These are phyloP conservation scores for Omphaloscelis lunosa DNA, from an alignment of 2,888 invertebrate genomes.

Conservation along the genomic window DNA sequence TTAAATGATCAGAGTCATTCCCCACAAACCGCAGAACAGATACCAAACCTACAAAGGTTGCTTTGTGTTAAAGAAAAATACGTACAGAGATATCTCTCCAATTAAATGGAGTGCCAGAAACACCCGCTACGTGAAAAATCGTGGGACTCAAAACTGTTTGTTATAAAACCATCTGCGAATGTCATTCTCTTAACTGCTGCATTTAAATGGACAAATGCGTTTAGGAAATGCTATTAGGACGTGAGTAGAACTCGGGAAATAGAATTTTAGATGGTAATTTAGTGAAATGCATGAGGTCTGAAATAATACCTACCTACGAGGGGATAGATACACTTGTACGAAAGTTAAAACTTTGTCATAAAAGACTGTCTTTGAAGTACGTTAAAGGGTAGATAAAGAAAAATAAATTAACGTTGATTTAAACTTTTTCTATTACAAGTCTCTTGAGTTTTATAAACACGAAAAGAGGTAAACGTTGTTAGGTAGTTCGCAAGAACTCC, in stretches of 20 bases:
- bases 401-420: conserved; percentile 27
- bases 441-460: conserved; percentile 10
- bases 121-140: conserved; percentile 70
- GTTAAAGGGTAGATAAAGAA: conserved; percentile 10
- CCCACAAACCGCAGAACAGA: conserved; percentile 27
- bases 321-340: neutral
- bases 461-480: conserved; percentile 1
- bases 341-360: conserved; percentile 1
- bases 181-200: conserved; percentile 63
- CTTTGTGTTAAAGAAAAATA: conserved; percentile 73
- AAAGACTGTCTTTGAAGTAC: neutral
- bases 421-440: conserved; percentile 44
- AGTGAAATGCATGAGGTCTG: neutral
- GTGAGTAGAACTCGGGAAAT: conserved; percentile 16
- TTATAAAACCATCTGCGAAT: conserved; percentile 70
- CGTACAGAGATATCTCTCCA: conserved; percentile 76
- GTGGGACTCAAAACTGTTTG: conserved; percentile 69
- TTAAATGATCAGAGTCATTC: conserved; percentile 21
- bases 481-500: neutral
- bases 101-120: conserved; percentile 81
- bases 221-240: conserved; percentile 34
- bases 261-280: conserved; percentile 12
- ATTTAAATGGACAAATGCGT: conserved; percentile 64
- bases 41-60: conserved; percentile 67
- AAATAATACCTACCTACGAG: neutral